Base-by-base conservation (phyloP, 2,888 invertebrate genomes). In the Prosapia bicincta region DNA sequence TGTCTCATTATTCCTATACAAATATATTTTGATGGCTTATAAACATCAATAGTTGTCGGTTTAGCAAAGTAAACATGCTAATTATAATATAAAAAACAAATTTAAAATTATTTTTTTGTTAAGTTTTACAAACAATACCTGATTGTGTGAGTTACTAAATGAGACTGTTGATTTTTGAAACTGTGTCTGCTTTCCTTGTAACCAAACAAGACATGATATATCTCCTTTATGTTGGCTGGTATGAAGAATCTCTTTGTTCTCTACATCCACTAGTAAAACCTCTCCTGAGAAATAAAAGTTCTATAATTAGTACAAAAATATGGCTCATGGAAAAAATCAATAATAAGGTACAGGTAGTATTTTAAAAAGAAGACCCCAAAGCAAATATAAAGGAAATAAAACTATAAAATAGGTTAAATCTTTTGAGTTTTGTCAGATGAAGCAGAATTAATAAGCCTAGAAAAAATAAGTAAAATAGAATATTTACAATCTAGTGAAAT, bases 241-340 rank as follows among this genome's bases (percentile, higher is more conserved):
- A 80, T 93, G 92, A 13, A 96, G 87, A 75, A 91, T 87, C 81
- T 92, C 92, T 82, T 95, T 95, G 81, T 94, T 94, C 85, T 97
- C 97, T 71, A 96, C 93, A 84, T 95, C 93, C 66, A 95, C 89
- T 68, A 97, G 87, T 30, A 89, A 87, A 0, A 95, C 88, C 82
- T 88, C 88, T 13, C 93, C 94, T 83, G 88, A 32, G 83, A 83
- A 66, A 72, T 71, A 77, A 76, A 32, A 7, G 23, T n/a, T n/a
- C n/a, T n/a, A n/a, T n/a, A n/a, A n/a, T n/a, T n/a, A n/a, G n/a
- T 7, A n/a, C 66, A 68, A 9, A 69, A 71, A 68, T 71, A 13
- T 24, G 0, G 20, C 9, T 13, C 9, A 9, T 38, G 13, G 10
- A 38, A 38, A 9, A 13, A 10, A 38, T 38, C 13, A 38, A 9